Percentiles rank a stretch among this genome's conserved stretches.
Evolutionary conservation across 23 tunicate genomes (phyloP).

Genomic region (Ascidia mentula): DNA sequence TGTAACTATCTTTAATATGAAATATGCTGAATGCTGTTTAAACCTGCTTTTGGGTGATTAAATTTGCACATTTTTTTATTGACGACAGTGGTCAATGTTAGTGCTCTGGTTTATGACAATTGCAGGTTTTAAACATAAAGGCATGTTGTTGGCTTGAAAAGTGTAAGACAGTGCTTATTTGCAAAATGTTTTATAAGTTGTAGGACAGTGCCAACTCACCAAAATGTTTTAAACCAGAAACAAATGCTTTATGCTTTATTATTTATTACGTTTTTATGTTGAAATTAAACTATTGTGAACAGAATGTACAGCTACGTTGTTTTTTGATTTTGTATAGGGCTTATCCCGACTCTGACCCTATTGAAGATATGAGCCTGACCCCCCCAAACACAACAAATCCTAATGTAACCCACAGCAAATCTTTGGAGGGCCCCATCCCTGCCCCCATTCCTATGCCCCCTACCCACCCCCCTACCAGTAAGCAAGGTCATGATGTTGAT

Average conservation of each 20-base stretch:
- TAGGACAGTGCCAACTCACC: background rate
- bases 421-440: constrained; percentile 53
- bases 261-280: background rate
- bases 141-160: background rate
- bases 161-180: background rate
- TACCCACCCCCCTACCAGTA: constrained; percentile 18
- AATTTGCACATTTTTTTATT: background rate
- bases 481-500: constrained; percentile 44
- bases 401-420: constrained; percentile 27
- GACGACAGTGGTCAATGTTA: background rate
- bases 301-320: constrained; percentile 56
- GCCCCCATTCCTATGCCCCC: constrained; percentile 70
- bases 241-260: background rate
- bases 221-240: too few species aligned
- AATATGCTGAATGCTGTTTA: too few species aligned
- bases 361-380: constrained; percentile 65
- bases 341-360: constrained; percentile 46
- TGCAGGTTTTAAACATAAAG: background rate
- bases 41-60: background rate
- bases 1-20: background rate
- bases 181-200: background rate
- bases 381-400: constrained; percentile 45
- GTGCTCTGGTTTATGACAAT: background rate
- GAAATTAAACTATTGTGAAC: background rate
- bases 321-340: constrained; percentile 56